Conservation (phyloP, 92 coral and sea anemone species). For the Nematostella vectensis region DNA sequence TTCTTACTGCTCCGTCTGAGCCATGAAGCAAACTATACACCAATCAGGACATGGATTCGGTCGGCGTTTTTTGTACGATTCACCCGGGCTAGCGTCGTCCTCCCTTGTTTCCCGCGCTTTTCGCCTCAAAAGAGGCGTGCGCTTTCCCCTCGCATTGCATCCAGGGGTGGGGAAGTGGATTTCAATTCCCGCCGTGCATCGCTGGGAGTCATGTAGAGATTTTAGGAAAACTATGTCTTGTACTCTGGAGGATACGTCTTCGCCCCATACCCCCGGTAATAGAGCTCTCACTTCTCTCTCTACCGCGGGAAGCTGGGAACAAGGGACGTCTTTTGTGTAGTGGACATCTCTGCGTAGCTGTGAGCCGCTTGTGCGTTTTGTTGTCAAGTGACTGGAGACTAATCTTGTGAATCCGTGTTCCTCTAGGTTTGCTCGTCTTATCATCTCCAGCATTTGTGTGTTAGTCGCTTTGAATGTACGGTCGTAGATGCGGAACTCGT, state of each 20-base stretch:
- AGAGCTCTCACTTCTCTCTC: conserved; percentile 25
- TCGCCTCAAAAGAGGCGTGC: background rate
- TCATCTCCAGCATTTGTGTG: conserved; percentile 18
- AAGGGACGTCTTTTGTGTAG: conserved; percentile 22
- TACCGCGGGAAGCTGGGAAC: conserved; percentile 21
- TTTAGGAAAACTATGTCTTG: conserved; percentile 17
- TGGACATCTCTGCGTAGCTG: conserved; percentile 12
- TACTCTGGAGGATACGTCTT: conserved; percentile 21
- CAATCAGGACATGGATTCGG: background rate
- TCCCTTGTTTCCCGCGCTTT: conserved; percentile 1
- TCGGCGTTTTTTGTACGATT: background rate
- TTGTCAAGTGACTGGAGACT: conserved; percentile 7
- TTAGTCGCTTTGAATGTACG: conserved; percentile 21
- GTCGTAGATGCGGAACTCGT: conserved; percentile 42
- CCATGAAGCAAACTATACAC: background rate
- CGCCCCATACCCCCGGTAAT: conserved; percentile 40
- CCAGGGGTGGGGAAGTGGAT: conserved; percentile 30
- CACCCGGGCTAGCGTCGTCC: no score
- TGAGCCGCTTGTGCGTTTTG: conserved; percentile 3
- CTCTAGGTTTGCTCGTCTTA: conserved; percentile 23
- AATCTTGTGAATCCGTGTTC: conserved; percentile 24
- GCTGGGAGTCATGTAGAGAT: conserved; percentile 7
- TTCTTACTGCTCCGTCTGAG: background rate
- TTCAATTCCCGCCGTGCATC: conserved; percentile 54
- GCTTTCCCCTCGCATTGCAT: conserved; percentile 4